phyloP scores from a whole-genome alignment of 2,888 invertebrate species.

The Gastracanthus pulcherrimus region DNA sequence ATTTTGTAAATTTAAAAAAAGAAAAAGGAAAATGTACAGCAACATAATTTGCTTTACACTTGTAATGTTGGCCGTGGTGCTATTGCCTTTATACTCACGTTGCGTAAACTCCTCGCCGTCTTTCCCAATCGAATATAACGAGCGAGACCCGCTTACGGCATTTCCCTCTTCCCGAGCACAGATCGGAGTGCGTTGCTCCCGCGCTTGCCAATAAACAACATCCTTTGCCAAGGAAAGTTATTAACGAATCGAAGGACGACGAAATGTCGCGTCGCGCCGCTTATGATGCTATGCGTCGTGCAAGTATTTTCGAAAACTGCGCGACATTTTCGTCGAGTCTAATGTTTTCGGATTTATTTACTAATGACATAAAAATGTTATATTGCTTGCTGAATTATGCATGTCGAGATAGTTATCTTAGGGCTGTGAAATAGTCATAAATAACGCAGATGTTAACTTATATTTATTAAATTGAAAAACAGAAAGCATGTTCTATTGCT shows the following conservation, averaged over 20 bases:
- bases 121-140: slow-evolving; percentile 35
- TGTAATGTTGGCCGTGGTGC: too few species aligned
- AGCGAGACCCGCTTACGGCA: background rate
- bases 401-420: too few species aligned
- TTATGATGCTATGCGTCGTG: background rate
- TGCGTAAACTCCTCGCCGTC: background rate
- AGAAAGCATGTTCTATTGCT: too few species aligned
- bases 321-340: background rate
- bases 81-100: background rate
- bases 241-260: background rate
- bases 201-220: slow-evolving; percentile 21
- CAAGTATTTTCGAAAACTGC: background rate
- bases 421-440: too few species aligned
- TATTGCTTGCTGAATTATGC: too few species aligned
- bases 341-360: too few species aligned
- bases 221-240: slow-evolving; percentile 26
- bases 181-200: slow-evolving; percentile 34
- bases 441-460: too few species aligned
- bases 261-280: background rate
- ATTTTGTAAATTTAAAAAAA: background rate
- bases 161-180: background rate
- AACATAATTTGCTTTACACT: too few species aligned
- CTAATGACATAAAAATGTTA: too few species aligned
- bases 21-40: background rate
- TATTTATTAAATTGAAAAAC: too few species aligned